These are phyloP conservation scores for Synergus itoensis DNA, from an alignment of 2,888 invertebrate species.

Conservation along the genomic window DNA sequence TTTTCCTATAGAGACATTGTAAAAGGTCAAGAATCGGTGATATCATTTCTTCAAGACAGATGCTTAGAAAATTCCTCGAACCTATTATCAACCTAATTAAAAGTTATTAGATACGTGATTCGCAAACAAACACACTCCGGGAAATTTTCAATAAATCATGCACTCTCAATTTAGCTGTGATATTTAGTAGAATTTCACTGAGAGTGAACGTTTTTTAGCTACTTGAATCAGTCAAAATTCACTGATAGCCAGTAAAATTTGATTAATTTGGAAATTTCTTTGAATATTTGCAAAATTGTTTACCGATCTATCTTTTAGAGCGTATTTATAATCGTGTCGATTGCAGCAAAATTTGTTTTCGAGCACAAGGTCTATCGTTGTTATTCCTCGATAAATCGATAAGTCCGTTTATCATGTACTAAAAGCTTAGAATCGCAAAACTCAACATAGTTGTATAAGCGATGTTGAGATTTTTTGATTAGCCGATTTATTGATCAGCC, in stretches of 20 bases:
- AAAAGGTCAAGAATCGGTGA: slow-evolving; percentile 34
- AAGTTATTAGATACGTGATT: slow-evolving; percentile 11
- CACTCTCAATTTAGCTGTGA: neutral
- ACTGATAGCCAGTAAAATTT: neutral
- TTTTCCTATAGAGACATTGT: slow-evolving; percentile 19
- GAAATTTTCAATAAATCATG: neutral
- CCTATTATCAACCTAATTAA: slow-evolving; percentile 6
- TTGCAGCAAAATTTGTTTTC: slow-evolving; percentile 46
- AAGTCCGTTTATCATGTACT: slow-evolving; percentile 48
- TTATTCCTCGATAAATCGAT: slow-evolving; percentile 53
- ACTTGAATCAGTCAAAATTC: no score
- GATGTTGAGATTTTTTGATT: neutral
- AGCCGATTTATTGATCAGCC: neutral
- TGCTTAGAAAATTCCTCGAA: slow-evolving; percentile 25
- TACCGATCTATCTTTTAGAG: neutral
- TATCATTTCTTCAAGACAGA: slow-evolving; percentile 18
- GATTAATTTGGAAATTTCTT: neutral
- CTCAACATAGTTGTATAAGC: slow-evolving; percentile 18
- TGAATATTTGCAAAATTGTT: neutral
- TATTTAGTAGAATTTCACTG: no score
- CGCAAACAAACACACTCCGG: neutral
- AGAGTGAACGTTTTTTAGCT: no score
- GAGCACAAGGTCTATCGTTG: slow-evolving; percentile 43
- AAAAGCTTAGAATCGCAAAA: slow-evolving; percentile 38
- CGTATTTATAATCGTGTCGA: slow-evolving; percentile 20